A percentile compares a stretch with the other conserved stretches of the same genome.
phyloP scores from a whole-genome alignment of 2,113 vertebrate species.

The Scomber colias region DNA sequence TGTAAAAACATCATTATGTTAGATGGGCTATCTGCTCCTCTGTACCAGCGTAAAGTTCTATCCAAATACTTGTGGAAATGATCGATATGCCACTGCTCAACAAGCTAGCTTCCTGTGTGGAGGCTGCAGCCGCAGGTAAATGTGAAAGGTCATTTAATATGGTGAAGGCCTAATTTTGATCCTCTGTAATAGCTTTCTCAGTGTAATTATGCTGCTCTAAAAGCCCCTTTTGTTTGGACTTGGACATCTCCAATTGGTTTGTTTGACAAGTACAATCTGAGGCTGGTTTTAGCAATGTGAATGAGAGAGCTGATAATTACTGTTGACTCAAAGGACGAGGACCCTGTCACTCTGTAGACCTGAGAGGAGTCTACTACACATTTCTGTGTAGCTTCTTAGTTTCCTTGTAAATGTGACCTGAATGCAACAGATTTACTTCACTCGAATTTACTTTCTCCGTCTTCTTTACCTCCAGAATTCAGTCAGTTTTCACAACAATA shows the following conservation, averaged over 20 bases:
- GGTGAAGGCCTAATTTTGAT: constrained; percentile 91
- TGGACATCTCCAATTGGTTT: constrained; percentile 83
- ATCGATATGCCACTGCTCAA: constrained; percentile 83
- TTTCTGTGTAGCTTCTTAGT: background rate
- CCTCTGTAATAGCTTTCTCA: constrained; percentile 88
- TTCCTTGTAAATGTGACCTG: background rate
- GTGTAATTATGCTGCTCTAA: constrained; percentile 90
- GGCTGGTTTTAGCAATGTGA: constrained; percentile 84
- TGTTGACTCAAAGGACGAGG: constrained; percentile 87
- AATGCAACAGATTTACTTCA: background rate
- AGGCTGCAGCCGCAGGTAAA: constrained; percentile 88
- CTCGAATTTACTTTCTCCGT: background rate
- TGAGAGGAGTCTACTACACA: background rate
- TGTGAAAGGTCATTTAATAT: constrained; percentile 94
- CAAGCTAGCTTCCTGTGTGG: background rate
- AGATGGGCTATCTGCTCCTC: constrained; percentile 87
- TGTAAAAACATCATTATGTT: constrained; percentile 44
- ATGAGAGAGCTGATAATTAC: constrained; percentile 85
- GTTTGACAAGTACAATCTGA: constrained; percentile 85
- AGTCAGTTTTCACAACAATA: background rate
- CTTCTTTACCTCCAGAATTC: background rate
- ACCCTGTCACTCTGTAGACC: constrained; percentile 8
- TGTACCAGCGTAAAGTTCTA: constrained; percentile 34
- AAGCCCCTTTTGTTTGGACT: constrained; percentile 89
- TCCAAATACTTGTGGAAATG: constrained; percentile 89